A percentile compares a stretch with the other conserved stretches of the same genome.
These are phyloP conservation scores for Echinops telfairi DNA, from an alignment of 2,113 vertebrate species.

Conservation along the genomic window DNA sequence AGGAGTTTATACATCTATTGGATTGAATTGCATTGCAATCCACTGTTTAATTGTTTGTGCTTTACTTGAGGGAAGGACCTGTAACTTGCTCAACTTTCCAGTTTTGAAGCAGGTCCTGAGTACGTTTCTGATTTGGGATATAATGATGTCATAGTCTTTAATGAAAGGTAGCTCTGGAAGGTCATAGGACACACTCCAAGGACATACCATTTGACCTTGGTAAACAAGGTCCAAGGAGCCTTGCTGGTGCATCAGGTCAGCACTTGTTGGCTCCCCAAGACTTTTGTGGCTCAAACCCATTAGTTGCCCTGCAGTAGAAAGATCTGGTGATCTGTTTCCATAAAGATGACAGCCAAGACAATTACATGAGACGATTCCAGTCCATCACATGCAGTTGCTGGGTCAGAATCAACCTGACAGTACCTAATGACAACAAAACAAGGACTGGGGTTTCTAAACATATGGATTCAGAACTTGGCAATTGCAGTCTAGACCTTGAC, in stretches of 20 bases:
- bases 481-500: not conserved
- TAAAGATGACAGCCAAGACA: not conserved
- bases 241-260: not conserved
- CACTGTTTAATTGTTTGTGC: not conserved
- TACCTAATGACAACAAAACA: not conserved
- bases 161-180: not conserved
- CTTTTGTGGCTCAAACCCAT: not conserved
- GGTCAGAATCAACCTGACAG: not conserved
- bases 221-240: not conserved
- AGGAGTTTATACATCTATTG: slow-evolving; percentile 41
- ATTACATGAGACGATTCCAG: not conserved
- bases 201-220: not conserved
- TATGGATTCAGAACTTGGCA: not conserved
- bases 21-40: not conserved
- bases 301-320: not conserved
- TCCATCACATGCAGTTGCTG: not conserved
- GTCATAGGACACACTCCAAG: not conserved
- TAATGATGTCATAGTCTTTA: not conserved
- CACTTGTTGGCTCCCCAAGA: not conserved
- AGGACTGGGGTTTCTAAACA: not conserved
- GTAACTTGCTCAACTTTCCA: not conserved
- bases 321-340: not conserved
- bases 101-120: not conserved
- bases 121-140: not conserved
- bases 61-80: not conserved